These are phyloP conservation scores for Amphipyra tragopoginis DNA, from an alignment of 2,888 invertebrate species.

Conservation along the genomic window DNA sequence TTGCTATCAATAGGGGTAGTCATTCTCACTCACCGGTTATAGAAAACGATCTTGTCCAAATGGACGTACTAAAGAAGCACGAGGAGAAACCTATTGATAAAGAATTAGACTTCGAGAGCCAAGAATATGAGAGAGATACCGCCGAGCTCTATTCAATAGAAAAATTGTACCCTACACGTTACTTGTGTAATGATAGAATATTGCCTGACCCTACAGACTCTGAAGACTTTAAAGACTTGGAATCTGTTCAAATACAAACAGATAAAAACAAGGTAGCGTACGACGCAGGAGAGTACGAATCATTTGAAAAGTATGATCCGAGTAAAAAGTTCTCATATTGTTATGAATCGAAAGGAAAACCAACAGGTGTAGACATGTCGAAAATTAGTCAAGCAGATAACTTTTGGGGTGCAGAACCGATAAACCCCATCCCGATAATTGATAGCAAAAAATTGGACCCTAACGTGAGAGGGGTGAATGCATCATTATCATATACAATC, in stretches of 20 bases:
- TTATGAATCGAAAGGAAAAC: neutral
- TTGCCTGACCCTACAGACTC: neutral
- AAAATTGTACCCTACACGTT: neutral
- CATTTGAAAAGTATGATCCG: slow-evolving; percentile 1
- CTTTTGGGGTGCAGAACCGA: neutral
- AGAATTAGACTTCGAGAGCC: slow-evolving; percentile 4
- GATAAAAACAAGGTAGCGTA: slow-evolving; percentile 44
- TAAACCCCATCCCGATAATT: neutral
- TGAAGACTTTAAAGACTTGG: neutral
- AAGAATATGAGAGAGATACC: neutral
- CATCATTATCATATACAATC: neutral
- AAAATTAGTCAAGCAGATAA: neutral
- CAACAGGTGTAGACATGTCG: neutral
- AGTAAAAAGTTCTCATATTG: slow-evolving; percentile 1
- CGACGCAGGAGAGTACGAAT: slow-evolving; percentile 33
- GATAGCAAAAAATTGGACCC: no score
- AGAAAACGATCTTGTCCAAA: slow-evolving; percentile 18
- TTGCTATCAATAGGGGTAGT: neutral
- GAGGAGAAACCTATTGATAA: neutral
- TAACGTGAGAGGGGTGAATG: no score
- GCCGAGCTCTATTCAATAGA: neutral
- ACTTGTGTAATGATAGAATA: neutral
- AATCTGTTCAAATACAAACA: slow-evolving; percentile 20
- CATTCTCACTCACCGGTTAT: neutral
- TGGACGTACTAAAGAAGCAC: slow-evolving; percentile 14